phyloP scores from a whole-genome alignment of 2,888 invertebrate species.

The Ramazzottius varieornatus region DNA sequence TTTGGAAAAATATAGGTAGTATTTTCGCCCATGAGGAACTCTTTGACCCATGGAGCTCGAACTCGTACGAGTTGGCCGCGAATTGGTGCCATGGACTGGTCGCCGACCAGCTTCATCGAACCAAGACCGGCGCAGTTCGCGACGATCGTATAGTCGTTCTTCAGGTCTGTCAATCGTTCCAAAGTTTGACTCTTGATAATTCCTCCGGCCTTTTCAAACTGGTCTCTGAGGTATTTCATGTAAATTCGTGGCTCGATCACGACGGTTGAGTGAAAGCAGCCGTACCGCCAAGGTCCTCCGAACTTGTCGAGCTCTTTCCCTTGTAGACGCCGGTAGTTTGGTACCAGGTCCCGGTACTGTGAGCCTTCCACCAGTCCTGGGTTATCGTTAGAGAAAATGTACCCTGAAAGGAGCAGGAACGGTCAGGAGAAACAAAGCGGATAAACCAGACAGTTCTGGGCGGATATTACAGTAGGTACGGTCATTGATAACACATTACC shows the following conservation, averaged over 20 bases:
- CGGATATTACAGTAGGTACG: no score
- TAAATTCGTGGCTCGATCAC: neutral
- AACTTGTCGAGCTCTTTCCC: neutral
- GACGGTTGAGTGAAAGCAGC: neutral
- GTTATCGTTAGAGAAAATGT: neutral
- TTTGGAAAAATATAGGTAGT: slow-evolving; percentile 42
- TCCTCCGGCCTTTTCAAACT: neutral
- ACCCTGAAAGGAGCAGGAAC: neutral
- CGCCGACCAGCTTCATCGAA: slow-evolving; percentile 20
- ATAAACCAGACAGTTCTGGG: no score
- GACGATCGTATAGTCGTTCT: slow-evolving; percentile 21
- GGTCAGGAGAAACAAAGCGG: neutral
- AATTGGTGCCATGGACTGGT: slow-evolving; percentile 19
- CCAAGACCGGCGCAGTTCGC: slow-evolving; percentile 26
- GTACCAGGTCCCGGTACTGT: neutral
- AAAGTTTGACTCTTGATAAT: neutral
- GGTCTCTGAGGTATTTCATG: neutral
- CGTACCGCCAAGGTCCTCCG: slow-evolving; percentile 1
- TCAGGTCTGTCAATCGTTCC: slow-evolving; percentile 11
- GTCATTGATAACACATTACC: no score
- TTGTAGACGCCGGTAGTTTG: neutral
- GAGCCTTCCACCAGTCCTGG: neutral
- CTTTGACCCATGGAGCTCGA: slow-evolving; percentile 63
- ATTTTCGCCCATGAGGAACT: slow-evolving; percentile 55
- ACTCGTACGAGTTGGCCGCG: slow-evolving; percentile 29